Evolutionary conservation across 2,888 invertebrate species (phyloP).

Genomic region (Antheraea assamensis): DNA sequence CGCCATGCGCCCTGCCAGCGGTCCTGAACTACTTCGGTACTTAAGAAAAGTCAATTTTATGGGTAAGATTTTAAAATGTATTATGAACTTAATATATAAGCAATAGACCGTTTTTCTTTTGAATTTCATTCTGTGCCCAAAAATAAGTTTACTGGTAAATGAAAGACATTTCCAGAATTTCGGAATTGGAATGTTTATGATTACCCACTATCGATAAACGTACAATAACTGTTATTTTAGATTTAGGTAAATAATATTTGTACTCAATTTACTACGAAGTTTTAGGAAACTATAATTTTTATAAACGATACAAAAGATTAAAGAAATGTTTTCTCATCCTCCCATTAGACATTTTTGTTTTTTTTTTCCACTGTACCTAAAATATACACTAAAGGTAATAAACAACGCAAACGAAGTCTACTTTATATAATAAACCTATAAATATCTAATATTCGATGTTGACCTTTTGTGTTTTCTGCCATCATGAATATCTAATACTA

Average conservation of each 20-base stretch:
- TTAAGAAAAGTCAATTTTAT: slow-evolving; percentile 92
- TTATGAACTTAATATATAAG: neutral
- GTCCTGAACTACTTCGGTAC: slow-evolving; percentile 91
- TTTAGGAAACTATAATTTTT: too few species aligned
- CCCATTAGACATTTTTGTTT: too few species aligned
- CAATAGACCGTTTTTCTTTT: neutral
- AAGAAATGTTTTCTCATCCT: too few species aligned
- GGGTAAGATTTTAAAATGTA: slow-evolving; percentile 81
- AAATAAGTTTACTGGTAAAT: neutral
- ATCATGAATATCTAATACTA: too few species aligned
- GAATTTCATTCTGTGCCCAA: neutral
- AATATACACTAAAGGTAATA: too few species aligned
- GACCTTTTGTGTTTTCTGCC: too few species aligned
- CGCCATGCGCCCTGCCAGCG: slow-evolving; percentile 94
- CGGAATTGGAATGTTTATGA: neutral
- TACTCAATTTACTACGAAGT: too few species aligned
- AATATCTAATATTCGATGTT: too few species aligned
- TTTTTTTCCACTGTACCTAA: too few species aligned
- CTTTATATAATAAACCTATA: too few species aligned
- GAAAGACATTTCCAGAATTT: neutral
- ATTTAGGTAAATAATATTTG: neutral
- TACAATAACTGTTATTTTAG: neutral
- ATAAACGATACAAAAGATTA: too few species aligned
- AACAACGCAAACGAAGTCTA: too few species aligned
- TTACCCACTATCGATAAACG: neutral